Base-by-base conservation (phyloP, 2,797 vertebrate genomes). In the Momotus momota region DNA sequence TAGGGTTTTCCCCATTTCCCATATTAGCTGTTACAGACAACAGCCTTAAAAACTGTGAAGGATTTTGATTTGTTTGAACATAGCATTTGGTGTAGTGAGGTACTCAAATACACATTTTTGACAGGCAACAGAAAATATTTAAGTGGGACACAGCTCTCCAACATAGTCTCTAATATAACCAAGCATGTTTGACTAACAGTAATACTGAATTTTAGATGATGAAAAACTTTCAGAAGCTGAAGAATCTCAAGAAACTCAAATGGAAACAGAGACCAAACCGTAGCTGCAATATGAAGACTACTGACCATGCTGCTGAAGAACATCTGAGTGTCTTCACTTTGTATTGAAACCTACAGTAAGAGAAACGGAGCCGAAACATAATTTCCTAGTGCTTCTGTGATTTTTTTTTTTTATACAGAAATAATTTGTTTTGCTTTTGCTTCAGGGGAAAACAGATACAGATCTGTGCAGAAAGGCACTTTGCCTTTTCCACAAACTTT, bases 201-300 rank as follows among this genome's bases (percentile, higher is more conserved):
- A 70, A 55, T 89, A 74, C 46, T 67, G 90, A 77, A 73, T 97
- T 97, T 40, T 95, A 99, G 99, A 99, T 97, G 99, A 99, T 60
- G 99, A 99, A 94, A 99, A 99, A 77, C 98, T 98, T 94, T 98
- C 98, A 29, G 99, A 99, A 86, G 99, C 97, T 57, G 99, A 99
- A 27, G 99, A 99, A 96, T 97, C 95, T 95, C 99, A 99, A 92
- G 99, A 98, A 94, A 98, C 98, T 84, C 97, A 97, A 35, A 98
- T 98, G 96, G 99, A 98, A 89, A 70, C 96, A 38, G 96, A 98
- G 67, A 97, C 98, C 65, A 98, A 98, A 58, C 98, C 99, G 29
- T 99, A 98, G 57, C 20, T 14, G 6, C 27, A 35, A 46, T 52
- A 38, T 14, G 84, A 94, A 91, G 75, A 77, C 49, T 75, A 73